Percentiles rank a stretch among this genome's conserved stretches.
Conservation (phyloP, 2,888 invertebrate genomes). For the Dendrolimus houi region DNA sequence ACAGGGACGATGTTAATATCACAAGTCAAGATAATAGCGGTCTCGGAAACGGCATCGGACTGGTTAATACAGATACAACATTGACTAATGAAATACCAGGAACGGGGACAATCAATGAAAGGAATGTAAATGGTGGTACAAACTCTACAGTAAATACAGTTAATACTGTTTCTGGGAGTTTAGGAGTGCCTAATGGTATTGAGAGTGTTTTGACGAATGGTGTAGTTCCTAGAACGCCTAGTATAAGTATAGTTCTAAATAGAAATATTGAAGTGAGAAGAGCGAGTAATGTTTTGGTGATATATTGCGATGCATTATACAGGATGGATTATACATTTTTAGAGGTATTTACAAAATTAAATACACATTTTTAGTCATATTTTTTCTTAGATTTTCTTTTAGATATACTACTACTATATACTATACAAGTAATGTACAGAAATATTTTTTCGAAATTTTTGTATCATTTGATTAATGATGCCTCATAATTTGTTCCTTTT, state of each 20-base stretch:
- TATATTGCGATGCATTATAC: constrained; percentile 78
- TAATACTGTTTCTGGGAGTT: background rate
- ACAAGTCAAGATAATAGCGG: constrained; percentile 3
- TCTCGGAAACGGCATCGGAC: constrained; percentile 1
- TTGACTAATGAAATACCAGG: constrained; percentile 2
- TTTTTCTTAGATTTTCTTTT: too few relatives aligned
- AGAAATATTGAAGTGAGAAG: constrained; percentile 14
- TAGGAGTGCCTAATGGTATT: too few relatives aligned
- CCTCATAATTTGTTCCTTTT: too few relatives aligned
- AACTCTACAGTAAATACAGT: constrained; percentile 8
- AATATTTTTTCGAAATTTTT: too few relatives aligned
- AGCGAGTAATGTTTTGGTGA: constrained; percentile 54
- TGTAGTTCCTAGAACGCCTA: too few relatives aligned
- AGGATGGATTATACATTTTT: constrained; percentile 82
- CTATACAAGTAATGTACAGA: too few relatives aligned
- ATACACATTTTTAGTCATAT: too few relatives aligned
- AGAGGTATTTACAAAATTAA: constrained; percentile 59
- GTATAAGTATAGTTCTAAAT: too few relatives aligned
- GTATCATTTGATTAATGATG: too few relatives aligned
- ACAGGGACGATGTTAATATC: constrained; percentile 13
- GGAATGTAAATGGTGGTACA: constrained; percentile 11
- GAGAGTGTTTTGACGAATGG: too few relatives aligned
- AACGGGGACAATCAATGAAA: constrained; percentile 1
- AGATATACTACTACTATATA: too few relatives aligned
- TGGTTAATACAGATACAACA: constrained; percentile 7